phyloP scores from a whole-genome alignment of 2,797 vertebrate genomes.

The Gouania willdenowi region DNA sequence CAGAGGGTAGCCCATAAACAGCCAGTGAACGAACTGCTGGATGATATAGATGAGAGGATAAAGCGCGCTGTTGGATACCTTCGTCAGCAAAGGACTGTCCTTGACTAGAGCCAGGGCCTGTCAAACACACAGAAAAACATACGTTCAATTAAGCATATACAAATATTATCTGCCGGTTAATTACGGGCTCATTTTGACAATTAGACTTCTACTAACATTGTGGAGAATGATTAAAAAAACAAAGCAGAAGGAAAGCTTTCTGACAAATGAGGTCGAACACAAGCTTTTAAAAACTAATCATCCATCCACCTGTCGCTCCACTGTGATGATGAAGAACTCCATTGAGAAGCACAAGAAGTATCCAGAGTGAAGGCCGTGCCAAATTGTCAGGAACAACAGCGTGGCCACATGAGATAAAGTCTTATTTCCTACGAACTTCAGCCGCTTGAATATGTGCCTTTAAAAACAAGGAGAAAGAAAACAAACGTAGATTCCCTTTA shows the following conservation, averaged over 20 bases:
- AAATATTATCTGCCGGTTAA: too few species aligned
- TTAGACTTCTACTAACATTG: too few species aligned
- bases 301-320: slow-evolving; percentile 83
- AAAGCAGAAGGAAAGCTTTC: not conserved
- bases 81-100: slow-evolving; percentile 80
- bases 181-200: too few species aligned
- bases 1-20: slow-evolving; percentile 94
- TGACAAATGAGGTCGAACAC: not conserved
- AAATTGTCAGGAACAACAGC: slow-evolving; percentile 88
- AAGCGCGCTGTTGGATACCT: slow-evolving; percentile 75
- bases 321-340: slow-evolving; percentile 91
- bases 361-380: slow-evolving; percentile 95
- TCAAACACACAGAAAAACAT: slow-evolving; percentile 22
- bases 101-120: slow-evolving; percentile 80
- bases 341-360: slow-evolving; percentile 96
- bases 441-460: slow-evolving; percentile 92
- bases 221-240: slow-evolving; percentile 4
- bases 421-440: slow-evolving; percentile 94
- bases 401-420: slow-evolving; percentile 85
- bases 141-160: not conserved
- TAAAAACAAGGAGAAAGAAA: not conserved
- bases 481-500: not conserved
- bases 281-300: not conserved
- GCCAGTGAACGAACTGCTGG: slow-evolving; percentile 91
- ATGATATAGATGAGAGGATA: slow-evolving; percentile 83